Base-by-base conservation (phyloP, 2,888 invertebrate species). In the Drosophila parthenogenetica region DNA sequence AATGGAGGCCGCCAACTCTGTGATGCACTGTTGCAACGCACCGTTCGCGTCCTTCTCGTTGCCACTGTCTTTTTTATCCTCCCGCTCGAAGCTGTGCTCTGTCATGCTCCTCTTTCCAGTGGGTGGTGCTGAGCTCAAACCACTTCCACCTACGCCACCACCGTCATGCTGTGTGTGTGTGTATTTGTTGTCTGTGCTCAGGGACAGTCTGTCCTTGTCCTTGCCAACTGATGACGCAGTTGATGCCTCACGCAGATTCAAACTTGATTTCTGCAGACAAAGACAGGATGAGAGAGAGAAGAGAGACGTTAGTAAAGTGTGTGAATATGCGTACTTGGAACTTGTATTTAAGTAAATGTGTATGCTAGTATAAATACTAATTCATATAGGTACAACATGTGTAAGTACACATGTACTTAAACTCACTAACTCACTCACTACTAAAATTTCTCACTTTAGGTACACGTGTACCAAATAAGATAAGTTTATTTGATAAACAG, bases 1-100 rank as follows among this genome's bases (percentile, higher is more conserved):
- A 61, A 90, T 90, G 54, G 91, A 93, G 54, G 93, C 94, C 40
- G 95, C 95, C 77, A 96, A 92, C 90, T 96, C 96, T 84, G 94
- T 95, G 79, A 96, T 95, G 90, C 95, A 96, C 91, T 95, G 95
- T 81, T 92, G 92, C 50, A 92, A 83, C 17, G 92, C 92, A 35
- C 92, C 92, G 77, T 92, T 90, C 53, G 90, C 87, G 66, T 91
- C 91, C 79, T 92, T 91, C 77, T 92, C 89, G 11, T 90, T 91
- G 58, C 91, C 91, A 29, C 87, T 87, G 86, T 90, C 92, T 85
- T 92, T 91, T 66, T 91, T 91, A 49, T 91, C 91, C 62, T 81
- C 85, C 5, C 88, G 83, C 55, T 90, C 91, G 50, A 82, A 90
- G 60, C 74, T 83, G 48, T 85, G 85, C 66, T 91, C 89, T 53